Conservation (phyloP, 2,888 invertebrate genomes). For the Marronus borbonicus region DNA sequence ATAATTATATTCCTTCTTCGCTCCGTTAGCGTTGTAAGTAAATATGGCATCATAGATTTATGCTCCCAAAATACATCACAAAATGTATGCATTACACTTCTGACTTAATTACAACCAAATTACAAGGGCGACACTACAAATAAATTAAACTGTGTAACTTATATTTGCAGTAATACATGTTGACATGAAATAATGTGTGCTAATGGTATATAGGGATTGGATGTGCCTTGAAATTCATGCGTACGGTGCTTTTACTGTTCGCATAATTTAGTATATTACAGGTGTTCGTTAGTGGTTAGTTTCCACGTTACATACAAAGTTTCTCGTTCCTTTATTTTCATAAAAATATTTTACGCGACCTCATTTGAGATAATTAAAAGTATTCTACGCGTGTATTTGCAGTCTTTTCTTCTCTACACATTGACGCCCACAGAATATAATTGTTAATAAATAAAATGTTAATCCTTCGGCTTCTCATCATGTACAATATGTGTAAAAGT, state of each 20-base stretch:
- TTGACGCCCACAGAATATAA: background rate
- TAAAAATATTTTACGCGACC: background rate
- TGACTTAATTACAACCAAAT: constrained; percentile 36
- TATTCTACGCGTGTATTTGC: background rate
- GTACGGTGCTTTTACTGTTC: constrained; percentile 12
- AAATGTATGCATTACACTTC: constrained; percentile 40
- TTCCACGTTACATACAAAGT: background rate
- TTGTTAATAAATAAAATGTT: background rate
- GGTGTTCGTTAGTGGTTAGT: background rate
- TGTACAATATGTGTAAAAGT: background rate
- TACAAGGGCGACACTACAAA: constrained; percentile 36
- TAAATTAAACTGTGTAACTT: constrained; percentile 44
- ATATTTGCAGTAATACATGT: constrained; percentile 39
- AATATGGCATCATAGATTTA: background rate
- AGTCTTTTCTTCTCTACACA: background rate
- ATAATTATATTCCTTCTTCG: too few species aligned
- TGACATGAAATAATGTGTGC: constrained; percentile 46
- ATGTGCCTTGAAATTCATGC: constrained; percentile 28
- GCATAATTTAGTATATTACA: constrained; percentile 29
- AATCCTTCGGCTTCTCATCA: background rate
- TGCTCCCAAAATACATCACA: constrained; percentile 27
- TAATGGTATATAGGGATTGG: constrained; percentile 32
- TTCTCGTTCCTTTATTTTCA: background rate
- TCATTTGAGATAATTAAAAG: constrained; percentile 7
- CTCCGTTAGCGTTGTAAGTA: background rate